Evolutionary conservation across 1,140 invertebrate genomes (phyloP).

Genomic region (Scaptomyza montana): DNA sequence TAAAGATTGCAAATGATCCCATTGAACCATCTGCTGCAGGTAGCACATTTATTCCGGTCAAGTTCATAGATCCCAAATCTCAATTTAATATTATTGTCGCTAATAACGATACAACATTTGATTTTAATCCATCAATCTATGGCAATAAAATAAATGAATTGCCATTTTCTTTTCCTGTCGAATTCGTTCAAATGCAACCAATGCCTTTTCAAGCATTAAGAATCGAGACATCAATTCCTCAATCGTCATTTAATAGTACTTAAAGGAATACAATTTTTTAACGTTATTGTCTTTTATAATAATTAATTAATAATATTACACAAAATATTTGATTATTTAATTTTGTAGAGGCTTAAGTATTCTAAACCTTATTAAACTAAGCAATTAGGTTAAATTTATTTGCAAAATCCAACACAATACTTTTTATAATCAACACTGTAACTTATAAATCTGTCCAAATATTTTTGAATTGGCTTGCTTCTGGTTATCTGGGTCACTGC

Average conservation of each 20-base stretch:
- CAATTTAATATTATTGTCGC: slow-evolving; percentile 46
- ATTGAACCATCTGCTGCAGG: slow-evolving; percentile 46
- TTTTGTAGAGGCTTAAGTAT: slow-evolving; percentile 1
- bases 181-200: slow-evolving; percentile 70
- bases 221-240: slow-evolving; percentile 31
- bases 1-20: not conserved
- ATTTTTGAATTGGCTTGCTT: no score
- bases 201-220: slow-evolving; percentile 62
- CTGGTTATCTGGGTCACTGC: no score
- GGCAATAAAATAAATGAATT: slow-evolving; percentile 47
- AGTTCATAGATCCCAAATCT: slow-evolving; percentile 32
- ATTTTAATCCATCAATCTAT: slow-evolving; percentile 46
- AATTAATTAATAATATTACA: not conserved
- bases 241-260: slow-evolving; percentile 10
- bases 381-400: not conserved
- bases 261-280: not conserved
- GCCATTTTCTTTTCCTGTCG: slow-evolving; percentile 60
- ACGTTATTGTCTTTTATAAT: not conserved
- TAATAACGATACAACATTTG: slow-evolving; percentile 39
- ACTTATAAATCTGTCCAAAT: no score
- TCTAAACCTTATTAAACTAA: not conserved
- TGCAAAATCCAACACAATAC: not conserved
- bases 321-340: not conserved
- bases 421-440: no score
- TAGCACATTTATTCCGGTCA: slow-evolving; percentile 40